These are phyloP conservation scores for Aethina tumida DNA, from an alignment of 1,140 invertebrate species.

Conservation along the genomic window DNA sequence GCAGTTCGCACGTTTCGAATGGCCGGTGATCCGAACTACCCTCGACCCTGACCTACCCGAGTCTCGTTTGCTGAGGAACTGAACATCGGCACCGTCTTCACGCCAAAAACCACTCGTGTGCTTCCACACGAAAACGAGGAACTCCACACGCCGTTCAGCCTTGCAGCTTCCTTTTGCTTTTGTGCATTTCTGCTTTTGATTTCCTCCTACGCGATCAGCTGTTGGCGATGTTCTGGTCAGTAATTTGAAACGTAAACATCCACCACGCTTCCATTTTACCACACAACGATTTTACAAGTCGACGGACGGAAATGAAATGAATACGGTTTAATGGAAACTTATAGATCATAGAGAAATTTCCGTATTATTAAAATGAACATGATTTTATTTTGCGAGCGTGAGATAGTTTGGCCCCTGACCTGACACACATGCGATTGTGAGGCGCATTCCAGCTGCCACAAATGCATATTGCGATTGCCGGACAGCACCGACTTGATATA, in stretches of 20 bases:
- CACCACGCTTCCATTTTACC: too few species aligned
- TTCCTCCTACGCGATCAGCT: too few species aligned
- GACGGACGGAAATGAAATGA: background rate
- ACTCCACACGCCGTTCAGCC: too few species aligned
- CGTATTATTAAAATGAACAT: background rate
- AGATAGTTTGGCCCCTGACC: constrained; percentile 15
- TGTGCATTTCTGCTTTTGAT: too few species aligned
- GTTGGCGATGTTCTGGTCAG: too few species aligned
- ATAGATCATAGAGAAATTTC: background rate
- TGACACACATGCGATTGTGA: constrained; percentile 20
- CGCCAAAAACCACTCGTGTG: constrained; percentile 18
- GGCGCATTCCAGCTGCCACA: constrained; percentile 11
- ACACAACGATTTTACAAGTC: too few species aligned
- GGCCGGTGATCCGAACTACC: constrained; percentile 36
- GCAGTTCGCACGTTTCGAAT: constrained; percentile 28
- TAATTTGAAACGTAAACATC: too few species aligned
- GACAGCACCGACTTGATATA: too few species aligned
- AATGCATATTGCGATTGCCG: constrained; percentile 16
- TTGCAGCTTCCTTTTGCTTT: too few species aligned
- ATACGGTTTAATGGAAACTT: background rate
- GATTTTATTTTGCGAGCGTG: constrained; percentile 4
- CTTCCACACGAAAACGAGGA: constrained; percentile 4
- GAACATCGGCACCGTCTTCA: constrained; percentile 18
- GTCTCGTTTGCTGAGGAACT: background rate
- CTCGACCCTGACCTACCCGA: constrained; percentile 33